Evolutionary conservation across 2,888 invertebrate species (phyloP).

Genomic region (Nephrotoma flavescens): DNA sequence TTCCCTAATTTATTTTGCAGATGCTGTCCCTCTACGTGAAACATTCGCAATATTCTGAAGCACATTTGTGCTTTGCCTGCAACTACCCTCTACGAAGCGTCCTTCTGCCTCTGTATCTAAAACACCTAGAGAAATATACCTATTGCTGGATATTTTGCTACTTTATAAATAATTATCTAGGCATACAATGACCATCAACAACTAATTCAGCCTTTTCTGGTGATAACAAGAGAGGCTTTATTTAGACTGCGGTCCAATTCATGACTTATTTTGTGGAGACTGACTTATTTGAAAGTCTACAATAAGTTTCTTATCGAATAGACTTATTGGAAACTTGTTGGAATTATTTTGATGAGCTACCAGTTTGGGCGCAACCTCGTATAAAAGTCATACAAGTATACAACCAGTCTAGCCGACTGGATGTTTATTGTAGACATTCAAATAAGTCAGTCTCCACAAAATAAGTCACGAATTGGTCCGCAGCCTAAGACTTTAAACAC

Average conservation of each 20-base stretch:
- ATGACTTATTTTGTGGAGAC: too few species aligned
- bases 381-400: too few species aligned
- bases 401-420: too few species aligned
- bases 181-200: not conserved
- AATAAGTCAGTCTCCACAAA: too few species aligned
- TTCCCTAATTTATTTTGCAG: not conserved
- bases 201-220: not conserved
- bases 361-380: too few species aligned
- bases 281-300: too few species aligned
- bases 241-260: too few species aligned
- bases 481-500: not conserved
- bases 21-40: not conserved
- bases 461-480: too few species aligned
- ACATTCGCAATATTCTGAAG: not conserved
- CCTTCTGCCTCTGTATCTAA: not conserved
- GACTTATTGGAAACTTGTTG: too few species aligned
- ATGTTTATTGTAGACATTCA: too few species aligned
- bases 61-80: not conserved
- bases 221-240: not conserved
- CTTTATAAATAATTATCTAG: not conserved
- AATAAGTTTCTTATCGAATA: too few species aligned
- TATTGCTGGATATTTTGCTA: not conserved
- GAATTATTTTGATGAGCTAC: too few species aligned
- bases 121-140: not conserved
- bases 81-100: not conserved